phyloP scores from a whole-genome alignment of 2,888 invertebrate genomes.

The Xylota sylvarum region DNA sequence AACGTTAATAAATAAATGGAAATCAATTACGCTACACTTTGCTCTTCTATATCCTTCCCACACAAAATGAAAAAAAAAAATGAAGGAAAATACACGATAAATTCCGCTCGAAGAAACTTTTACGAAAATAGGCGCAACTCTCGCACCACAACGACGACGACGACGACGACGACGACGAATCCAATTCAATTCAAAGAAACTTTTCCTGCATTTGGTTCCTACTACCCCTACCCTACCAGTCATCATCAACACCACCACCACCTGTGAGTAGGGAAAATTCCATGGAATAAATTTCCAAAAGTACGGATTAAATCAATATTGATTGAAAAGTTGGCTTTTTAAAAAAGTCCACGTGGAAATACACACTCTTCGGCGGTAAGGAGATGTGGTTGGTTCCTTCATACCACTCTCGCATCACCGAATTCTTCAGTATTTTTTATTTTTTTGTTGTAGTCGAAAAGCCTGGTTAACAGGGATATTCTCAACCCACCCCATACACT shows the following conservation, averaged over 20 bases:
- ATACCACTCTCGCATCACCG: background rate
- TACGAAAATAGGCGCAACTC: slow-evolving; percentile 43
- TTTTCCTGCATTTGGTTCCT: slow-evolving; percentile 4
- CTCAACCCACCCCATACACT: background rate
- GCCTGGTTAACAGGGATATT: slow-evolving; percentile 3
- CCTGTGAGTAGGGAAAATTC: slow-evolving; percentile 49
- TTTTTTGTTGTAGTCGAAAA: background rate
- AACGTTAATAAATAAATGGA: slow-evolving; percentile 69
- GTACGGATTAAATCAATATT: slow-evolving; percentile 67
- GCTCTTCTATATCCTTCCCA: background rate
- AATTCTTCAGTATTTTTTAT: background rate
- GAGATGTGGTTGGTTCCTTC: slow-evolving; percentile 31
- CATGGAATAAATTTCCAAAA: slow-evolving; percentile 46
- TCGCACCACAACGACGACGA: background rate
- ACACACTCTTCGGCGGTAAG: slow-evolving; percentile 7
- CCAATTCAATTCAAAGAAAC: slow-evolving; percentile 47
- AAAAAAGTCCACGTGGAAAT: slow-evolving; percentile 48
- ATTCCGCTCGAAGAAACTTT: slow-evolving; percentile 42
- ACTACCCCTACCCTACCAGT: background rate
- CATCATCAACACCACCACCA: slow-evolving; percentile 25
- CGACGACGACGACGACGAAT: slow-evolving; percentile 24
- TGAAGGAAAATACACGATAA: slow-evolving; percentile 30
- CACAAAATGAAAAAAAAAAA: slow-evolving; percentile 17
- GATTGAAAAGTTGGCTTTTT: slow-evolving; percentile 67
- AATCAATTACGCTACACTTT: slow-evolving; percentile 56